phyloP scores from a whole-genome alignment of 2,888 invertebrate genomes.

The Agrotis clavis region DNA sequence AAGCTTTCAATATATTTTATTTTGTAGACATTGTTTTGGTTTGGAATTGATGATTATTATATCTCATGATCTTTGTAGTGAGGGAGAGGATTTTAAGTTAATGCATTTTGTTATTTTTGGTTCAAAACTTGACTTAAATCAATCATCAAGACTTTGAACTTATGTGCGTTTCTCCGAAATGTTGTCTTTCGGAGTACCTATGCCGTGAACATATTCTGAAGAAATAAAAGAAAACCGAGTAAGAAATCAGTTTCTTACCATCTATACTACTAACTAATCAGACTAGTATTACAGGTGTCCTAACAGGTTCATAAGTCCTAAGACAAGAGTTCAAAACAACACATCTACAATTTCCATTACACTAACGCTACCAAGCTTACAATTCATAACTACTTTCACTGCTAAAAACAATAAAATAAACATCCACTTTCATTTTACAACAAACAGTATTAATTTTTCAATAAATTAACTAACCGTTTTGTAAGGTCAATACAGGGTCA shows the following conservation, averaged over 20 bases:
- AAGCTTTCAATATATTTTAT: constrained; percentile 55
- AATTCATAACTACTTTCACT: constrained; percentile 51
- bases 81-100: constrained; percentile 2
- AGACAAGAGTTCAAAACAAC: constrained; percentile 2
- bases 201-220: background rate
- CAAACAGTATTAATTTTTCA: constrained; percentile 60
- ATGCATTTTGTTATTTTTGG: constrained; percentile 17
- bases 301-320: constrained; percentile 3
- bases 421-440: constrained; percentile 58
- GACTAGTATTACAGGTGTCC: background rate
- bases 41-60: constrained; percentile 37
- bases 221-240: too few relatives aligned
- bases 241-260: background rate
- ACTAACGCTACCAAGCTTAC: background rate
- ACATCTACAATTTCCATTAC: constrained; percentile 1
- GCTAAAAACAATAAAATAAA: constrained; percentile 61
- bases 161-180: background rate
- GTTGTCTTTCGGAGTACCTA: background rate
- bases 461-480: constrained; percentile 63
- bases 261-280: background rate
- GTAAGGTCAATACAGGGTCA: constrained; percentile 63
- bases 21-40: constrained; percentile 43
- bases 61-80: background rate
- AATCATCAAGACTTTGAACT: background rate
- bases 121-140: background rate